Evolutionary conservation across 2,888 invertebrate species (phyloP).

Genomic region (Pristionchus maxplancki): DNA sequence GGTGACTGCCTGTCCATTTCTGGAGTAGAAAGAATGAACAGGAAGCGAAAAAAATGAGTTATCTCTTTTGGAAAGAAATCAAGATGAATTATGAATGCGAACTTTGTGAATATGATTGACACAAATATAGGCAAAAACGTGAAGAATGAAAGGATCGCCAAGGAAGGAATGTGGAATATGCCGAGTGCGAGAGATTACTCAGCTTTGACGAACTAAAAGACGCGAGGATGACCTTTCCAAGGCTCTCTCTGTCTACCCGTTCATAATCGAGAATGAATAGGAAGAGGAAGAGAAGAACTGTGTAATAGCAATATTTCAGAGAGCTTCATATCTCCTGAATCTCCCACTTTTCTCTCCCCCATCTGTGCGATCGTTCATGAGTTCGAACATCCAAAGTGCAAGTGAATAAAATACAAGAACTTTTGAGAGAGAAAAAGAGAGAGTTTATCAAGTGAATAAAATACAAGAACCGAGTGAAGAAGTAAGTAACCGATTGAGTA

Average conservation of each 20-base stretch:
- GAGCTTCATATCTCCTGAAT: background rate
- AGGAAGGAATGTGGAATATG: background rate
- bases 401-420: too few species aligned
- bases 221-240: background rate
- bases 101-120: background rate
- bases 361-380: background rate
- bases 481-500: too few species aligned
- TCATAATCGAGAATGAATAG: conserved; percentile 39
- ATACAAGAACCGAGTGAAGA: too few species aligned
- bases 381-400: background rate
- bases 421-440: too few species aligned
- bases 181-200: background rate
- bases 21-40: background rate
- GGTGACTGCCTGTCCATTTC: background rate
- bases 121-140: background rate
- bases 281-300: conserved; percentile 6
- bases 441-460: too few species aligned
- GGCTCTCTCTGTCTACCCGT: background rate
- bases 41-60: background rate
- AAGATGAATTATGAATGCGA: background rate
- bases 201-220: background rate
- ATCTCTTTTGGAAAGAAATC: too few species aligned
- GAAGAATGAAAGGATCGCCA: background rate
- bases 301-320: background rate
- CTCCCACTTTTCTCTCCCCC: background rate